Evolutionary conservation across 2,113 vertebrate species (phyloP).

Genomic region (Calidris pygmaea): DNA sequence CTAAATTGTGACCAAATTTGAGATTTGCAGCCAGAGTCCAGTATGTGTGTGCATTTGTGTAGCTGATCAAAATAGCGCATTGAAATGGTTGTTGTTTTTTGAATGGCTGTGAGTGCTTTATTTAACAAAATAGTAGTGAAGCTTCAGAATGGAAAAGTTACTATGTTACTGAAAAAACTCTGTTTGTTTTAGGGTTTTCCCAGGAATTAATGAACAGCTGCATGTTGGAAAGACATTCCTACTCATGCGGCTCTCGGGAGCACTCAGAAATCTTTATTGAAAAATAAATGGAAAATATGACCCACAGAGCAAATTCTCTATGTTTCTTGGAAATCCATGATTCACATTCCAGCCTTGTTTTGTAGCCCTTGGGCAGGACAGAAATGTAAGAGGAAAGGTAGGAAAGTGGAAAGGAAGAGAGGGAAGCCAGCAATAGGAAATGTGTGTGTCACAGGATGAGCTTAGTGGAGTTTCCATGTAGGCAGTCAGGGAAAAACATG

Average conservation of each 20-base stretch:
- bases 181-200: neutral
- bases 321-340: conserved; percentile 27
- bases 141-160: neutral
- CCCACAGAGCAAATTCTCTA: neutral
- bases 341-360: conserved; percentile 1
- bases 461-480: neutral
- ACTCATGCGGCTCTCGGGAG: neutral
- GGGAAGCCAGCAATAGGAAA: conserved; percentile 13
- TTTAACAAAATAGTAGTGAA: neutral
- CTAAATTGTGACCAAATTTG: neutral
- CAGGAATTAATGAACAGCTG: conserved; percentile 18
- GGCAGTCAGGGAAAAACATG: neutral
- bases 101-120: neutral
- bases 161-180: neutral
- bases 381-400: neutral
- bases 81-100: neutral
- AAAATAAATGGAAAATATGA: conserved; percentile 40
- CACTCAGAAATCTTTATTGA: neutral
- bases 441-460: neutral
- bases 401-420: neutral
- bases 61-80: neutral
- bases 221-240: neutral
- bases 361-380: neutral
- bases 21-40: neutral
- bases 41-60: neutral